These are phyloP conservation scores for Macrophya annulata DNA, from an alignment of 2,888 invertebrate genomes.

Conservation along the genomic window DNA sequence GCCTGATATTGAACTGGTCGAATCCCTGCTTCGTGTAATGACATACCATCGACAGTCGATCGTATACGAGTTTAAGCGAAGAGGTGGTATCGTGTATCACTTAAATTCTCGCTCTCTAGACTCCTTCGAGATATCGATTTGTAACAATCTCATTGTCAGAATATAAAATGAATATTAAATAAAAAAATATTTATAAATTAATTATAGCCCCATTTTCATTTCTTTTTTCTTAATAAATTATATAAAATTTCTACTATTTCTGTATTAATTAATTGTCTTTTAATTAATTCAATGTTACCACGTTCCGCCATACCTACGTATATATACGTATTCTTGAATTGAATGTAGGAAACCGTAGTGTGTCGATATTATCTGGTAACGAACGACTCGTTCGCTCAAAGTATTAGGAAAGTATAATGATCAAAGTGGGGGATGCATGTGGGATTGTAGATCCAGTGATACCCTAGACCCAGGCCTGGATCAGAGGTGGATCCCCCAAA, in stretches of 20 bases:
- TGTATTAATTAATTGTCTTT: neutral
- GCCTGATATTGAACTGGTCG: slow-evolving; percentile 79
- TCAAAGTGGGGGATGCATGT: neutral
- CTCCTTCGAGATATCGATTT: slow-evolving; percentile 17
- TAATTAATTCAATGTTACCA: neutral
- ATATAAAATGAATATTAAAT: neutral
- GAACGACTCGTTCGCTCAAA: slow-evolving; percentile 30
- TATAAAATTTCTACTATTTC: neutral
- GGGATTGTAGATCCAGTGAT: neutral
- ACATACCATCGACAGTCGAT: slow-evolving; percentile 78
- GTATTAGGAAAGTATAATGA: slow-evolving; percentile 22
- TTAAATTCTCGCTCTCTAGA: neutral
- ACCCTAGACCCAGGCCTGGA: slow-evolving; percentile 53
- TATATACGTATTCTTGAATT: neutral
- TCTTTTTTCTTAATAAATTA: neutral
- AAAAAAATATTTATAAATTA: neutral
- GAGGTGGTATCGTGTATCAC: slow-evolving; percentile 6
- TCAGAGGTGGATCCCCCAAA: slow-evolving; percentile 42
- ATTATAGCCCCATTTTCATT: neutral
- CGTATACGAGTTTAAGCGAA: slow-evolving; percentile 51
- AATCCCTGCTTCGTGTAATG: slow-evolving; percentile 78
- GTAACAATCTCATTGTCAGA: neutral
- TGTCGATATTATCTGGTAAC: slow-evolving; percentile 52
- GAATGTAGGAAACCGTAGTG: neutral
- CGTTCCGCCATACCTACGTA: neutral